Evolutionary conservation across 2,113 vertebrate genomes (phyloP).

Genomic region (Stigmatopora nigra): DNA sequence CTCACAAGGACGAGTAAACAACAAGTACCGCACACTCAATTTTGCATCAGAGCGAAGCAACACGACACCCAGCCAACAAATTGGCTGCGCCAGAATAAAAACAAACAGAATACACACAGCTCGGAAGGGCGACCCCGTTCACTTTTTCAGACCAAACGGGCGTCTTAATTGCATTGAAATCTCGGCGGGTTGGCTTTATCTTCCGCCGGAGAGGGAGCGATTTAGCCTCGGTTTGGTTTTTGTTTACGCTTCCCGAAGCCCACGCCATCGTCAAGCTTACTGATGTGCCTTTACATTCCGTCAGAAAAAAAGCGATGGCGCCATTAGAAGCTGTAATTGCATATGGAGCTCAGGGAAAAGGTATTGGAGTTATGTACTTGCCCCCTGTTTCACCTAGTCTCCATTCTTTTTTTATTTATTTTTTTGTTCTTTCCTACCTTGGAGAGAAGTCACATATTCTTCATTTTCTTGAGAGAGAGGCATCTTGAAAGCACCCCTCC

Average conservation of each 20-base stretch:
- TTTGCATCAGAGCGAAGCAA: slow-evolving; percentile 34
- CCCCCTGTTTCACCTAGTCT: slow-evolving; percentile 42
- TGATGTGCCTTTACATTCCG: slow-evolving; percentile 53
- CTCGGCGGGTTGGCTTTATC: slow-evolving; percentile 52
- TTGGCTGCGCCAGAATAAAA: slow-evolving; percentile 50
- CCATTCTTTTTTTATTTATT: slow-evolving; percentile 28
- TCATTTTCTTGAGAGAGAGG: slow-evolving; percentile 48
- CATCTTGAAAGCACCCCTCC: slow-evolving; percentile 54
- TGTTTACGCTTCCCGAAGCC: slow-evolving; percentile 39
- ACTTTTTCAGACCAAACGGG: slow-evolving; percentile 52
- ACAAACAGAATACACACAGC: slow-evolving; percentile 60
- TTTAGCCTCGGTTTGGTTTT: slow-evolving; percentile 15
- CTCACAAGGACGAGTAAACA: slow-evolving; percentile 49
- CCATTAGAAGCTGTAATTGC: slow-evolving; percentile 55
- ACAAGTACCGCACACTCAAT: slow-evolving; percentile 29
- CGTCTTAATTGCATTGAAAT: slow-evolving; percentile 58
- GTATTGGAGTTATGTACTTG: slow-evolving; percentile 31
- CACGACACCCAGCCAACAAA: slow-evolving; percentile 44
- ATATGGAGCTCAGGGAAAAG: slow-evolving; percentile 42
- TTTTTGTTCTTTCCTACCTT: slow-evolving; percentile 30
- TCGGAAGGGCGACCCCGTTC: slow-evolving; percentile 52
- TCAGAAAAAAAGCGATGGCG: slow-evolving; percentile 60
- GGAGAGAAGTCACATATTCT: slow-evolving; percentile 35
- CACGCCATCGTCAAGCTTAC: slow-evolving; percentile 44
- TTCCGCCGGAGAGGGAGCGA: slow-evolving; percentile 26